Conservation (phyloP, 92 coral and sea anemone species). For the Bergia puertoricense region DNA sequence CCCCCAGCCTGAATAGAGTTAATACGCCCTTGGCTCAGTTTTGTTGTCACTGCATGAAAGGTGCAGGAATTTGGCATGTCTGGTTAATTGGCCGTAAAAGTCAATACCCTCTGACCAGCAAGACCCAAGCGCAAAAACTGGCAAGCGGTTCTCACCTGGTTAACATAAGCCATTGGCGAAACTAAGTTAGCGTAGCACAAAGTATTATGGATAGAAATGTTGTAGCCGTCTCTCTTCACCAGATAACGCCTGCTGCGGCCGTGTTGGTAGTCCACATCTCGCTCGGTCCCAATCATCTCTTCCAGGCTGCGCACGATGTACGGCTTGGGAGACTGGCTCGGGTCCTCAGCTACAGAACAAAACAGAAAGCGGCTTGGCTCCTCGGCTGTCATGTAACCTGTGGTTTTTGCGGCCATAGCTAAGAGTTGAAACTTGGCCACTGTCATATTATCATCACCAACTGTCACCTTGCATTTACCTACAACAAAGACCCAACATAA, state of each 20-base stretch:
- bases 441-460: background rate
- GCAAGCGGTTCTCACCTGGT: constrained; percentile 4
- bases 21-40: too few species aligned
- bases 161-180: constrained; percentile 12
- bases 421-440: background rate
- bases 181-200: background rate
- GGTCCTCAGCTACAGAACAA: constrained; percentile 19
- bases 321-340: constrained; percentile 18
- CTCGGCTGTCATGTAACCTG: constrained; percentile 7
- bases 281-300: constrained; percentile 32
- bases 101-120: too few species aligned
- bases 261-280: constrained; percentile 29
- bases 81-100: too few species aligned
- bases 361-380: constrained; percentile 10
- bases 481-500: background rate
- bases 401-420: background rate
- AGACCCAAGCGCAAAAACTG: too few species aligned
- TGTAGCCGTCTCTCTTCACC: constrained; percentile 36
- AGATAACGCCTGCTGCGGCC: constrained; percentile 39
- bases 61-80: too few species aligned
- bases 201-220: constrained; percentile 37
- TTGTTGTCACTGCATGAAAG: too few species aligned
- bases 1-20: too few species aligned
- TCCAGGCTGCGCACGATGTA: constrained; percentile 34
- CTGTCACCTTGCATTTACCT: background rate